These are phyloP conservation scores for Euwallacea similis DNA, from an alignment of 1,140 invertebrate genomes.

Conservation along the genomic window DNA sequence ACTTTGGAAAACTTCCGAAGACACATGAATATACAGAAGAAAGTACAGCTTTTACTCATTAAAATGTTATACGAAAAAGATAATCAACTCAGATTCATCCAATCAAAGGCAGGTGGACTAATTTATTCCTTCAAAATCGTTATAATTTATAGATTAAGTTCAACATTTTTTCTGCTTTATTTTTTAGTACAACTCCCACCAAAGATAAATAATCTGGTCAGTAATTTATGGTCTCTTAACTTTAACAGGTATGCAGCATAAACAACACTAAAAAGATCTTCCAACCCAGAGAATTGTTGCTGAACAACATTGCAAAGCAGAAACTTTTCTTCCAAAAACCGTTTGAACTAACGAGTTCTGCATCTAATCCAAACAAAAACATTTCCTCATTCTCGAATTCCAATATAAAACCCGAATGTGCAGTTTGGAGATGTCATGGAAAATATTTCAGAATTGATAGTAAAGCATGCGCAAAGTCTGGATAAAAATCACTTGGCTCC, in stretches of 20 bases:
- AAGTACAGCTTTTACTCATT: conserved; percentile 38
- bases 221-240: not conserved
- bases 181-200: not conserved
- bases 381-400: not conserved
- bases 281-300: too few relatives aligned
- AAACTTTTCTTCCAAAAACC: not conserved
- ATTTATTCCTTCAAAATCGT: not conserved
- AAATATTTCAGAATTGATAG: too few relatives aligned
- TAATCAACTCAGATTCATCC: conserved; percentile 38
- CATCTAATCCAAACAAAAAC: not conserved
- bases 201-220: not conserved
- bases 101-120: conserved; percentile 22
- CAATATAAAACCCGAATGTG: not conserved
- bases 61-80: conserved; percentile 43
- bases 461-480: too few relatives aligned
- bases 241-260: too few relatives aligned
- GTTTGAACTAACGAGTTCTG: not conserved
- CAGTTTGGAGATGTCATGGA: too few relatives aligned
- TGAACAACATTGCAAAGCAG: not conserved
- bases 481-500: too few relatives aligned
- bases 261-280: too few relatives aligned
- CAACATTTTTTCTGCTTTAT: not conserved
- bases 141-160: not conserved
- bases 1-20: conserved; percentile 42
- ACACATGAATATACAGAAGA: conserved; percentile 42